Percentiles rank a stretch among this genome's conserved stretches.
phyloP scores from a whole-genome alignment of 2,113 vertebrate species.

The Solea solea region DNA sequence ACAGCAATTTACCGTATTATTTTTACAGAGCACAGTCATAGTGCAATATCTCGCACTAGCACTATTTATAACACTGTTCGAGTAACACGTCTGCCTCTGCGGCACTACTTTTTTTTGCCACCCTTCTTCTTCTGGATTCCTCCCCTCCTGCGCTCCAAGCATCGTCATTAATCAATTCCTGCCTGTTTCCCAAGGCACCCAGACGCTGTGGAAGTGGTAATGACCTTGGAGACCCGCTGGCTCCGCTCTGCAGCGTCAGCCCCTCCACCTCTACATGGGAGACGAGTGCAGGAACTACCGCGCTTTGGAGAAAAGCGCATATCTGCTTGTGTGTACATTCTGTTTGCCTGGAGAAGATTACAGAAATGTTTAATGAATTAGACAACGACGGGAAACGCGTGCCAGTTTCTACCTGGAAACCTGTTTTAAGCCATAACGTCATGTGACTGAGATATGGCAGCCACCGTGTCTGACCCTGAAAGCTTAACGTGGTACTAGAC shows the following conservation, averaged over 20 bases:
- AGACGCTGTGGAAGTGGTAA: constrained; percentile 67
- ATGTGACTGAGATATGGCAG: constrained; percentile 28
- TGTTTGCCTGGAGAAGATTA: constrained; percentile 8
- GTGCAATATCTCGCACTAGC: constrained; percentile 33
- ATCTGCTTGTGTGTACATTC: not conserved
- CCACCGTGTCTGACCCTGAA: constrained; percentile 35
- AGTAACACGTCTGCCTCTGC: constrained; percentile 45
- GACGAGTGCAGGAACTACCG: constrained; percentile 44
- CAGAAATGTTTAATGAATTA: not conserved
- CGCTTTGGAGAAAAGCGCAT: constrained; percentile 1
- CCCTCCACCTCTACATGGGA: constrained; percentile 42
- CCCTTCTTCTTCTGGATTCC: constrained; percentile 11
- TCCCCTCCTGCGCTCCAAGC: constrained; percentile 38
- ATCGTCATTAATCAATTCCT: constrained; percentile 75
- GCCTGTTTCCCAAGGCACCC: constrained; percentile 59
- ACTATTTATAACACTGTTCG: constrained; percentile 34
- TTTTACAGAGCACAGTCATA: not conserved
- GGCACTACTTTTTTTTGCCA: constrained; percentile 27
- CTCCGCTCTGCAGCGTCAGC: constrained; percentile 65
- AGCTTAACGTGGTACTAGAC: constrained; percentile 32
- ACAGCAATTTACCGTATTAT: no score
- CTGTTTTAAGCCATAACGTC: constrained; percentile 37
- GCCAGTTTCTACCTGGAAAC: not conserved
- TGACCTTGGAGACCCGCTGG: constrained; percentile 71
- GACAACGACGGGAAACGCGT: constrained; percentile 9